Conservation (phyloP, 2,888 invertebrate genomes). For the Brachylomia viminalis region DNA sequence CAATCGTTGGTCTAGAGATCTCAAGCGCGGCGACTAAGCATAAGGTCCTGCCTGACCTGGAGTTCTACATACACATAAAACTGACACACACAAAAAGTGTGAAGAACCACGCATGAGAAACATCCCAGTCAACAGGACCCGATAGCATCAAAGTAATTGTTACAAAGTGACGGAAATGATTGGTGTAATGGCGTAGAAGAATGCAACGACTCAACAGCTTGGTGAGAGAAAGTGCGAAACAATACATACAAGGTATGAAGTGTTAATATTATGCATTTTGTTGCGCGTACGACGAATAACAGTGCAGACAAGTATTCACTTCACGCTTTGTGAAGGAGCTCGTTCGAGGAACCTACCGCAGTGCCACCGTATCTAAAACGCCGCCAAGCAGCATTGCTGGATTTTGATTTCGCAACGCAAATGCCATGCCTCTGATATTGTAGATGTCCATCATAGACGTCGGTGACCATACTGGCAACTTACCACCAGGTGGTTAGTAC, state of each 20-base stretch:
- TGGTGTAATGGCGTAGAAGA: conserved; percentile 27
- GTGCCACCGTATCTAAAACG: background rate
- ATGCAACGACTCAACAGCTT: conserved; percentile 45
- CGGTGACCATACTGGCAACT: background rate
- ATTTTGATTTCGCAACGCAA: background rate
- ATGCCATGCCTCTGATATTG: background rate
- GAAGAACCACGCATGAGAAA: conserved; percentile 23
- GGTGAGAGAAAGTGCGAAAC: conserved; percentile 68
- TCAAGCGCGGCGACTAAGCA: no score
- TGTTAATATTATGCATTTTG: conserved; percentile 36
- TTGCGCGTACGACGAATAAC: conserved; percentile 18
- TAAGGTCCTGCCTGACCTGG: background rate
- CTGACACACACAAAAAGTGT: background rate
- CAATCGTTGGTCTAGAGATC: background rate
- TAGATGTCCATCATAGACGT: background rate
- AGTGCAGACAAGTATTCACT: background rate
- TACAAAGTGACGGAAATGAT: conserved; percentile 38
- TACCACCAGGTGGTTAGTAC: no score
- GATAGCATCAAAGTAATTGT: conserved; percentile 56
- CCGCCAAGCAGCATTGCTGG: background rate
- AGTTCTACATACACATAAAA: background rate
- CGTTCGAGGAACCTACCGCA: background rate
- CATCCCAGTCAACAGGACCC: background rate
- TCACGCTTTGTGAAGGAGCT: background rate
- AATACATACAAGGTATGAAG: conserved; percentile 48